Base-by-base conservation (phyloP, 2,113 vertebrate species). In the Pipa parva region DNA sequence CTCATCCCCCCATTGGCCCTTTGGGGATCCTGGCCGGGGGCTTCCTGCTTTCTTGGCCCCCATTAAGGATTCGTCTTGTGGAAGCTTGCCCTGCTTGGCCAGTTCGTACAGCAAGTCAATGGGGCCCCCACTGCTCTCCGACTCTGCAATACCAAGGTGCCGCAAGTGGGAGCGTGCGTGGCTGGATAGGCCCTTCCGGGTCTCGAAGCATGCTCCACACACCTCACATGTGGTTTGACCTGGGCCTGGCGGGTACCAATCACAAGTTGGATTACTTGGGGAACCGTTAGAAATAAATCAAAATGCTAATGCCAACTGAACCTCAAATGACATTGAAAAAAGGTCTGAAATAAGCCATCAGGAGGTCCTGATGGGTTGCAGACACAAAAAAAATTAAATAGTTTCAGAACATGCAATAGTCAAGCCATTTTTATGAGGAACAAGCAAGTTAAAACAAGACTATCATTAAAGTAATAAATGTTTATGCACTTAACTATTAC, bases 91-190 rank as follows among this genome's bases (percentile, higher is more conserved):
- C 75, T 93, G 91, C 62, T 84, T 93, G 78, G 92, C 83, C 2
- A 94, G 89, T 78, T 89, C 90, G 50, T 91, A 90, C 55, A 95
- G 91, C 54, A 93, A 83, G 75, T 93, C 87, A 63, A 94, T 90
- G 74, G 95, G 90, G 0, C 92, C 89, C 0, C 92, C 91, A 11
- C 90, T 91, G 81, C 87, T 91, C 77, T 97, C 93, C 0, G 92
- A 94, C 26, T 90, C 85, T 0, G 88, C 82, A 27, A 97, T 83
- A 2, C 93, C 94, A 49, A 93, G 88, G 80, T 94, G 95, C 13
- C 92, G 89, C 25, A 95, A 80, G 82, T 98, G 94, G 24, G 92
- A 95, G 42, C 94, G 92, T 0, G 94, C 91, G 12, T 97, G 95
- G 83, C 89, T 95, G 36, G 94, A 95, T 1, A 97, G 80, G 2